These are phyloP conservation scores for Amphipyra berbera DNA, from an alignment of 2,888 invertebrate genomes.

Conservation along the genomic window DNA sequence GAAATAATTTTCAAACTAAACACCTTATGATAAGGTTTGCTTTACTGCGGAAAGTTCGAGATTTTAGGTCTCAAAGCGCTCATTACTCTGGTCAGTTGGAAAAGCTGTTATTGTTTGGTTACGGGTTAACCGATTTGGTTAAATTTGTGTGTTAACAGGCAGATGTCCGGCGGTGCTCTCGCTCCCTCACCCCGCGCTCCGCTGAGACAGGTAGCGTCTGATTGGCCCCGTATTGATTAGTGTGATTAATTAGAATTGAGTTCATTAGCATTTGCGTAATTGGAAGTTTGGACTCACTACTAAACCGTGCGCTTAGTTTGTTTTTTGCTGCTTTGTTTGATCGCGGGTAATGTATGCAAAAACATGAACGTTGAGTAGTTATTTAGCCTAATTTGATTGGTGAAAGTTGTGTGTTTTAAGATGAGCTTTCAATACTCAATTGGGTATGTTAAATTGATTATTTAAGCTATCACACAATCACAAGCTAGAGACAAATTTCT, in stretches of 20 bases:
- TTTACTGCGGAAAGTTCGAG: constrained; percentile 31
- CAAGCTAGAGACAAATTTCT: not conserved
- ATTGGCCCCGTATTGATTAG: constrained; percentile 83
- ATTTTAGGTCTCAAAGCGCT: constrained; percentile 53
- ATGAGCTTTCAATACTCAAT: constrained; percentile 5
- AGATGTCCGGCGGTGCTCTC: constrained; percentile 79
- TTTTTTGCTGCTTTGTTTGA: constrained; percentile 49
- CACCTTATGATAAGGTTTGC: not conserved
- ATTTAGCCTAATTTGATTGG: constrained; percentile 35
- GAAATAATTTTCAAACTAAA: constrained; percentile 47
- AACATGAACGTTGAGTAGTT: constrained; percentile 42
- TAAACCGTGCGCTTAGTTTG: constrained; percentile 41
- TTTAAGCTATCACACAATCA: not conserved
- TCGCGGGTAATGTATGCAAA: constrained; percentile 48
- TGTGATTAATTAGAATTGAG: constrained; percentile 76
- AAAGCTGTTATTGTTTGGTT: constrained; percentile 90
- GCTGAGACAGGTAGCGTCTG: constrained; percentile 68
- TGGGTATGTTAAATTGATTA: not conserved
- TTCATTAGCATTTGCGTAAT: constrained; percentile 75
- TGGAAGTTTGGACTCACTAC: constrained; percentile 61
- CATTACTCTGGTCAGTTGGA: constrained; percentile 81
- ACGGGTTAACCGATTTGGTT: constrained; percentile 89
- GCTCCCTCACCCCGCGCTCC: constrained; percentile 67
- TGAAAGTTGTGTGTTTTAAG: constrained; percentile 31
- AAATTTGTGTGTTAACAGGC: constrained; percentile 88